Conservation (phyloP, 37 sponge, comb jelly and placozoan species). For the Aplysina aerophoba region DNA sequence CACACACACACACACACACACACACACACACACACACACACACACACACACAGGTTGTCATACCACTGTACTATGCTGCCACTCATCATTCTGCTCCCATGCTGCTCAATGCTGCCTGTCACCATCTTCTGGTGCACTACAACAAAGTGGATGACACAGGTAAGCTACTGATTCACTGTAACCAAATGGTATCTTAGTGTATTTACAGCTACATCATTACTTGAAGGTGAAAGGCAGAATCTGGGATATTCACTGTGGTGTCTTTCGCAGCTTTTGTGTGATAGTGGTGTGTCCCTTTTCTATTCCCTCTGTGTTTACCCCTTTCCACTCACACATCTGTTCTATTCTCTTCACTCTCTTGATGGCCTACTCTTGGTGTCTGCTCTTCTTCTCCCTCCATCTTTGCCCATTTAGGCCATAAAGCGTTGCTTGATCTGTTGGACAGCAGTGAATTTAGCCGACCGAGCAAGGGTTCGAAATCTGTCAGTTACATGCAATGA, state of each 20-base stretch:
- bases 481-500: background rate
- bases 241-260: no score
- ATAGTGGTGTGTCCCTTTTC: no score
- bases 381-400: background rate
- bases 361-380: background rate
- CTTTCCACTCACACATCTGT: background rate
- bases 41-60: slow-evolving; percentile 54
- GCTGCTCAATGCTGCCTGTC: slow-evolving; percentile 39
- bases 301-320: no score
- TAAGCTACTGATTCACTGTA: no score
- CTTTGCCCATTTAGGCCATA: slow-evolving; percentile 3
- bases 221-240: no score
- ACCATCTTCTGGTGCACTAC: slow-evolving; percentile 60
- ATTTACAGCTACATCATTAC: no score
- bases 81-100: slow-evolving; percentile 33
- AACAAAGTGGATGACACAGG: slow-evolving; percentile 54
- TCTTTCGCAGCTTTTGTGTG: no score
- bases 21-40: no score
- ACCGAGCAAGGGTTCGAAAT: background rate
- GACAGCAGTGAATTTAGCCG: slow-evolving; percentile 17
- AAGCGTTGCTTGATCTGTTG: slow-evolving; percentile 44
- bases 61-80: slow-evolving; percentile 69
- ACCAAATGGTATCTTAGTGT: no score
- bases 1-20: no score
- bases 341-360: background rate